phyloP scores from a whole-genome alignment of 2,888 invertebrate species.

The Reticulitermes lucifugus region DNA sequence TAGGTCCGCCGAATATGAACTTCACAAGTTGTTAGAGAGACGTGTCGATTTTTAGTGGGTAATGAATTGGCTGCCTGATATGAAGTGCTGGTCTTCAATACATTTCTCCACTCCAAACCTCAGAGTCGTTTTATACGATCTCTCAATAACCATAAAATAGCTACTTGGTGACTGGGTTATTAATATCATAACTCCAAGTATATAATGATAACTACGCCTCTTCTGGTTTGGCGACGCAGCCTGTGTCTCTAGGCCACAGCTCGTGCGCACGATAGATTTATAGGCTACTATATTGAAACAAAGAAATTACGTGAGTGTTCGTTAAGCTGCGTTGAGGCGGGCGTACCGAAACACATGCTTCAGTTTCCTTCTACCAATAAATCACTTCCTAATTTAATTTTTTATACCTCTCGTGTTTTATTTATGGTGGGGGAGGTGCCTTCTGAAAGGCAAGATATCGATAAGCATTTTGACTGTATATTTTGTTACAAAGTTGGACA shows the following conservation, averaged over 20 bases:
- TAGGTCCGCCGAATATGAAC: too few species aligned
- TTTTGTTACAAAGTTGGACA: conserved; percentile 40
- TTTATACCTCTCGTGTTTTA: conserved; percentile 37
- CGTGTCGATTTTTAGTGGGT: too few species aligned
- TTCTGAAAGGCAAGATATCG: conserved; percentile 15
- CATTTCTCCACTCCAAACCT: not conserved
- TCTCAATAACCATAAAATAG: conserved; percentile 11
- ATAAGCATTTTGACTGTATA: conserved; percentile 49
- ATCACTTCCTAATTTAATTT: conserved; percentile 51
- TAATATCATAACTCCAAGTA: not conserved
- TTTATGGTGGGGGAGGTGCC: conserved; percentile 17
- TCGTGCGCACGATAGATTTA: conserved; percentile 38
- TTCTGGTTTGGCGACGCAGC: not conserved
- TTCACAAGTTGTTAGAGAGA: too few species aligned
- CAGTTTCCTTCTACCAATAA: conserved; percentile 40
- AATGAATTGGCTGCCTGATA: not conserved
- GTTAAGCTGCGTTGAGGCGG: not conserved
- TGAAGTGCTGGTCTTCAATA: not conserved
- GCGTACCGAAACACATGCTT: conserved; percentile 17
- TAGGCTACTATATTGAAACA: conserved; percentile 42
- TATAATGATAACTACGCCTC: not conserved
- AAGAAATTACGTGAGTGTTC: conserved; percentile 41
- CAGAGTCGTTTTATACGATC: not conserved
- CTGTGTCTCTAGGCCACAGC: not conserved
- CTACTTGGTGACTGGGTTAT: not conserved